phyloP scores from a whole-genome alignment of 2,797 vertebrate genomes.

The Balearica regulorum region DNA sequence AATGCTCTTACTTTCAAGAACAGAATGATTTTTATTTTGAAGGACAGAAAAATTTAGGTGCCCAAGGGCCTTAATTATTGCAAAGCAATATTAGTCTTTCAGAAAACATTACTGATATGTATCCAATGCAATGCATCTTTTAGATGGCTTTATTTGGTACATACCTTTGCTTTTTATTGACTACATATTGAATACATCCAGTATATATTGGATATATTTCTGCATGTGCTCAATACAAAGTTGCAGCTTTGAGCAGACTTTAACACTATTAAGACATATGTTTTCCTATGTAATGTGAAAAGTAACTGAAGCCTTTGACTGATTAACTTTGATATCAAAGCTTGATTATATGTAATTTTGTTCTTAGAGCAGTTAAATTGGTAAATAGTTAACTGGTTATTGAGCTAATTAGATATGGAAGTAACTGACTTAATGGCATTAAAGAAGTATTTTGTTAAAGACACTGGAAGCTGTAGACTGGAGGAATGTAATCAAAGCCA shows the following conservation, averaged over 20 bases:
- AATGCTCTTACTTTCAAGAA: neutral
- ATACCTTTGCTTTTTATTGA: neutral
- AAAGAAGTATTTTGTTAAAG: neutral
- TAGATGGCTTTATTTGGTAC: neutral
- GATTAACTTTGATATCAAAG: neutral
- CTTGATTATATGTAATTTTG: neutral
- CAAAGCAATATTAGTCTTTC: neutral
- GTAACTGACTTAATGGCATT: neutral
- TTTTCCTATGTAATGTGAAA: neutral
- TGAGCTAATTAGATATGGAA: neutral
- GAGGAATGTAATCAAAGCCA: neutral
- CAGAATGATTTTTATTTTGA: conserved; percentile 3
- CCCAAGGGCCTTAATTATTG: neutral
- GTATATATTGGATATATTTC: neutral
- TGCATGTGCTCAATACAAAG: neutral
- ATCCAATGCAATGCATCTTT: neutral
- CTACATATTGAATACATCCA: neutral
- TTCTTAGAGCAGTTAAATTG: neutral
- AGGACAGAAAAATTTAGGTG: neutral
- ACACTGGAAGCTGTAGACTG: neutral
- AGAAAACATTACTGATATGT: neutral
- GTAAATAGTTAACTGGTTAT: neutral
- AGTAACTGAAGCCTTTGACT: neutral
- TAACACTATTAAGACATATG: neutral
- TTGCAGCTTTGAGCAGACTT: neutral